Evolutionary conservation across 2,797 vertebrate genomes (phyloP).

Genomic region (Jordanella pulchra): DNA sequence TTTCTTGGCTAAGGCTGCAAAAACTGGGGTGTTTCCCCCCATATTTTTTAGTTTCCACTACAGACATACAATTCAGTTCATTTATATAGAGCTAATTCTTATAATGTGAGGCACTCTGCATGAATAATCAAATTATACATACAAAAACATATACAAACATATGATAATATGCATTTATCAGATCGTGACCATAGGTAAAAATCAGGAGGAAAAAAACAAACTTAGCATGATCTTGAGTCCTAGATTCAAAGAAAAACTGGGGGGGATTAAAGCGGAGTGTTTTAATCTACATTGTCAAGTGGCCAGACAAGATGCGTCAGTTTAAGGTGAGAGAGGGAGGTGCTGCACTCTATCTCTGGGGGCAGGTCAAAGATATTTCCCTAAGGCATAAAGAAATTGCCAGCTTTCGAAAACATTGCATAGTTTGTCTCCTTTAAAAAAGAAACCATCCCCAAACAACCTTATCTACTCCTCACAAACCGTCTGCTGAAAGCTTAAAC

Average conservation of each 20-base stretch:
- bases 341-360: not conserved
- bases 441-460: constrained; percentile 1
- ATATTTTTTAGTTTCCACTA: not conserved
- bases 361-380: not conserved
- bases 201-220: not conserved
- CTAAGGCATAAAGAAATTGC: not conserved
- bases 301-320: not conserved
- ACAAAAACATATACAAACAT: no score
- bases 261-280: not conserved
- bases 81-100: no score
- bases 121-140: no score
- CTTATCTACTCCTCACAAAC: constrained; percentile 6
- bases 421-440: not conserved
- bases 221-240: not conserved
- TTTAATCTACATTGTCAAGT: not conserved
- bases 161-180: no score
- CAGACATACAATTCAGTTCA: not conserved
- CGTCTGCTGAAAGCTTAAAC: constrained; percentile 9
- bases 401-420: constrained; percentile 2
- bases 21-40: not conserved
- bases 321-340: not conserved
- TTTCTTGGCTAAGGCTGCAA: not conserved
- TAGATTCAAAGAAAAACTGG: not conserved
- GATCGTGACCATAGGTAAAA: not conserved
- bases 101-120: no score